Evolutionary conservation across 2,113 vertebrate species (phyloP), one percentile per base, ranked within the genome.

Genomic region (Pedionomus torquatus): DNA sequence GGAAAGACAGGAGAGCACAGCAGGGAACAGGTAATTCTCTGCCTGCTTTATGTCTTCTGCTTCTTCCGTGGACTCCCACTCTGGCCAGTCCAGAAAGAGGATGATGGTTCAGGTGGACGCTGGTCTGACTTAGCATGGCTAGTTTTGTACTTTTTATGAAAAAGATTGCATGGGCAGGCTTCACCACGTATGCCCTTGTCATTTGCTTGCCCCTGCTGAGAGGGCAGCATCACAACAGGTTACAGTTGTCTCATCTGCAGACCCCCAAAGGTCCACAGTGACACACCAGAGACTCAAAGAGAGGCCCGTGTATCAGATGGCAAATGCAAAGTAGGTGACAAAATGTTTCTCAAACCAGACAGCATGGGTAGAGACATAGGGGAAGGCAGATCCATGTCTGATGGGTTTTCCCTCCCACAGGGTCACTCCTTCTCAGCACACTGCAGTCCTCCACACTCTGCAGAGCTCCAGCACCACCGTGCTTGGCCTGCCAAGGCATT

Each of bases 221-320:
- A 76, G 13, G 46, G 57, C 33, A 68, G n/a, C 7, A 0, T 31
- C 71, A 43, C 0, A 0, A 60, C 1, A 7, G 16, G 39, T 4
- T 5, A 2, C 49, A 31, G n/a, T 4, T 63, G 35, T 44, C 70
- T 79, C 43, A 64, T 33, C 61, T 72, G 48, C 52, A 79, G 78
- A 35, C 52, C 23, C 13, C 46, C 0, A 0, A 5, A 30, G 0
- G 2, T 33, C 54, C 52, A 25, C 55, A 43, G 16, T 3, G 9
- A 10, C 43, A 6, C 24, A 30, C 16, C 3, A 2, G 16, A 52
- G 51, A 54, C 51, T 54, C 51, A 30, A 25, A 2, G 9, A 66
- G 35, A 10, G 24, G 70, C 63, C 16, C 1, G 4, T n/a, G 8
- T 14, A 49, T 33, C 70, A 48, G 24, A 24, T 12, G 13, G 25